These are phyloP conservation scores for Acanthosepion lycidas DNA, from an alignment of 2,888 invertebrate species.

Conservation along the genomic window DNA sequence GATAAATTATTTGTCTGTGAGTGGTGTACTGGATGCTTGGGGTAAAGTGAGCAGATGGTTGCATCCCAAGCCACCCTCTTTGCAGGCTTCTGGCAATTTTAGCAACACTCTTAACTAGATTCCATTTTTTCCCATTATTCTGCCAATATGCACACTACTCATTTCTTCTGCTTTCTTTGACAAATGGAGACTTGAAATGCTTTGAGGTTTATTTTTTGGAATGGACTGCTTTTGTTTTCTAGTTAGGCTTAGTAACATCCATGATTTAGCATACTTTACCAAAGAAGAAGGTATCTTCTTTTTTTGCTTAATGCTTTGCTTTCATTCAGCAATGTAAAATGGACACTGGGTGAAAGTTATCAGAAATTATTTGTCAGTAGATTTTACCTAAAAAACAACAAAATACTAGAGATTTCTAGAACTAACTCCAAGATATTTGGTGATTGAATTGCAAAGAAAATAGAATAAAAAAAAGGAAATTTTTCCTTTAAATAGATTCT, in stretches of 20 bases:
- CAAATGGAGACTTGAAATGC: background rate
- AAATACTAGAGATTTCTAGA: background rate
- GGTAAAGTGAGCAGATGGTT: slow-evolving; percentile 8
- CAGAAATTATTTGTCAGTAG: background rate
- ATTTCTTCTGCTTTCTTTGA: background rate
- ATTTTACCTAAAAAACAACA: background rate
- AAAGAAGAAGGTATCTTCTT: background rate
- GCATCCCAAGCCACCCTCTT: background rate
- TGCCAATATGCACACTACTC: background rate
- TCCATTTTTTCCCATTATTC: slow-evolving; percentile 1
- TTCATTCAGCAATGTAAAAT: background rate
- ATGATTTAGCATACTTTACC: background rate
- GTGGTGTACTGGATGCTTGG: background rate
- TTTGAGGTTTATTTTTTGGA: background rate
- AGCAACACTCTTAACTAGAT: background rate
- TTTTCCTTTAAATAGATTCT: too few relatives aligned
- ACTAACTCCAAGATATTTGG: background rate
- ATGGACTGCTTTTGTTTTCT: background rate
- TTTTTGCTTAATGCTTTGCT: background rate
- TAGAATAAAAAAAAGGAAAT: background rate
- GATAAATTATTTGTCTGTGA: background rate
- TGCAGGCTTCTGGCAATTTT: slow-evolving; percentile 33
- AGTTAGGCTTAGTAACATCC: background rate
- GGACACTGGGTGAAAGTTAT: background rate
- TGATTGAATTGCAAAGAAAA: background rate